Conservation (phyloP, 2,113 vertebrate genomes). For the Rhea americana region DNA sequence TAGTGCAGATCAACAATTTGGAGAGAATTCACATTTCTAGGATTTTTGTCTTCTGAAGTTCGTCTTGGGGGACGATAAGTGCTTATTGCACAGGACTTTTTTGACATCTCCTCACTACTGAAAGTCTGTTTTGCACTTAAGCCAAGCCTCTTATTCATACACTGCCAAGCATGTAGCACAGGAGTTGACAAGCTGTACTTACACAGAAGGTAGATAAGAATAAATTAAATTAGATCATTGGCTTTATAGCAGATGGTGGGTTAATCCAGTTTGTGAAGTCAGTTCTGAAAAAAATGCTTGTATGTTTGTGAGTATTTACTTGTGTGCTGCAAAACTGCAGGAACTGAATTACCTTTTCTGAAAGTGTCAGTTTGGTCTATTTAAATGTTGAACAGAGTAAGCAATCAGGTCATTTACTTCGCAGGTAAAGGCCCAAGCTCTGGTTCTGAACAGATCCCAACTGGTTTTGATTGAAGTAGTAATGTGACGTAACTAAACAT, state of each 20-base stretch:
- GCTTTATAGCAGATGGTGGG: conserved; percentile 68
- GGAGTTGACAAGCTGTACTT: conserved; percentile 71
- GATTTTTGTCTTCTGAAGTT: conserved; percentile 42
- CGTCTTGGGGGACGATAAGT: background rate
- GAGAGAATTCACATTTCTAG: background rate
- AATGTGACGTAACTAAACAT: background rate
- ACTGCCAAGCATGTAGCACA: conserved; percentile 63
- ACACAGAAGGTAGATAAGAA: conserved; percentile 74
- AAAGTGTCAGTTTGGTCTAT: background rate
- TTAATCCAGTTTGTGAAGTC: conserved; percentile 67
- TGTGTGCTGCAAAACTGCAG: fast-evolving
- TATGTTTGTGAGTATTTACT: conserved; percentile 8
- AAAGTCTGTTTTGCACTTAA: conserved; percentile 27
- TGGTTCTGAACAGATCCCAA: background rate
- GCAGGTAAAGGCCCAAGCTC: background rate
- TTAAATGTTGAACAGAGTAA: background rate
- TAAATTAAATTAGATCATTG: conserved; percentile 76
- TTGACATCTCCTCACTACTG: conserved; percentile 10
- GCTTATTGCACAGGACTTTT: conserved; percentile 1
- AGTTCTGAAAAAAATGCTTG: conserved; percentile 12
- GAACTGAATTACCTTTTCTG: background rate
- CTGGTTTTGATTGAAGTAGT: background rate
- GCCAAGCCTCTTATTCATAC: conserved; percentile 52
- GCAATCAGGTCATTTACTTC: background rate
- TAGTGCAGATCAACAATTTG: conserved; percentile 27